Evolutionary conservation across 2,888 invertebrate genomes (phyloP).

Genomic region (Heliconius ethilla): DNA sequence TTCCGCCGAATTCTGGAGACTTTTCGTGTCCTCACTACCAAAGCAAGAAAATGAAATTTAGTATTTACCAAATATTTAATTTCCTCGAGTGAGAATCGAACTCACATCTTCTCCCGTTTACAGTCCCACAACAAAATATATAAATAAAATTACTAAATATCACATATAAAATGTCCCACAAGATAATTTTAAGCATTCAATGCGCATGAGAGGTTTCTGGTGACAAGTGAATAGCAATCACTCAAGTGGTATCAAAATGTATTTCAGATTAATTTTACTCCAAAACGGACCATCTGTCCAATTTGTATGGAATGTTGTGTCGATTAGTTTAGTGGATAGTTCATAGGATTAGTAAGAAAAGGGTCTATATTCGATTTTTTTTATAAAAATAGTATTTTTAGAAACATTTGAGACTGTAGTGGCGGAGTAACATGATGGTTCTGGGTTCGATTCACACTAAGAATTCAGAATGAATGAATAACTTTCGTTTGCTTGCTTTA

Average conservation of each 20-base stretch:
- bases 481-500: no score
- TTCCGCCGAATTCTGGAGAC: no score
- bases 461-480: no score
- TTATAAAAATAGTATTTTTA: background rate
- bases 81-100: no score
- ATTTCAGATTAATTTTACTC: conserved; percentile 69
- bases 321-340: conserved; percentile 17
- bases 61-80: no score
- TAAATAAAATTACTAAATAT: background rate
- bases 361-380: background rate
- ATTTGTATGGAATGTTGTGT: conserved; percentile 49
- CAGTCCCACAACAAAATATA: background rate
- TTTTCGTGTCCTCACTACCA: no score
- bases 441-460: background rate
- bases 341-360: background rate
- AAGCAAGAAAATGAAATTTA: no score
- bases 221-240: conserved; percentile 69
- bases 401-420: background rate
- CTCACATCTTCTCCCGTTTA: no score
- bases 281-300: conserved; percentile 69
- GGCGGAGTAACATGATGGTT: background rate
- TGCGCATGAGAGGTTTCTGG: conserved; percentile 66
- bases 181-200: conserved; percentile 20
- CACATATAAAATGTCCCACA: conserved; percentile 47
- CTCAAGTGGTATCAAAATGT: conserved; percentile 66